These are phyloP conservation scores for Solenodon paradoxus DNA, from an alignment of 2,113 vertebrate genomes.

Conservation along the genomic window DNA sequence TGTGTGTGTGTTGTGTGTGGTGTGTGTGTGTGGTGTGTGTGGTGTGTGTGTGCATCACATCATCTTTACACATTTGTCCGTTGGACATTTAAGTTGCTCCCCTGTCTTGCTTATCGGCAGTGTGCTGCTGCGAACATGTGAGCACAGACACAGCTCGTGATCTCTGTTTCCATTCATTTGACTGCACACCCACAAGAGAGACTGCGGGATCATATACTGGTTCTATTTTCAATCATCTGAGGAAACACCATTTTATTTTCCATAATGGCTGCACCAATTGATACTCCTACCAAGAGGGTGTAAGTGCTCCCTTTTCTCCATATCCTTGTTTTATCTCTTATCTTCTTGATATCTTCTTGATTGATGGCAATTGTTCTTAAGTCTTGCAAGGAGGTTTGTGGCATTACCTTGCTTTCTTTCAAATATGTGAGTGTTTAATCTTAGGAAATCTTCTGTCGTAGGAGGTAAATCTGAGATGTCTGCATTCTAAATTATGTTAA, in stretches of 20 bases:
- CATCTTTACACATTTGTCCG: background rate
- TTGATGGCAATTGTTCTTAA: background rate
- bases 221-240: background rate
- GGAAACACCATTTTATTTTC: background rate
- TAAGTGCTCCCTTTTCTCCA: background rate
- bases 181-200: background rate
- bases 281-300: too few relatives aligned
- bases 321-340: background rate
- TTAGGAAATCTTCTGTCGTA: background rate
- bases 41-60: too few relatives aligned
- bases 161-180: background rate
- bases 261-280: background rate
- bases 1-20: too few relatives aligned
- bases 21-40: too few relatives aligned
- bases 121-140: too few relatives aligned
- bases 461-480: background rate
- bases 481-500: slow-evolving; percentile 20
- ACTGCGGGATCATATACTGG: background rate
- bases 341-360: background rate
- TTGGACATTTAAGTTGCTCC: background rate
- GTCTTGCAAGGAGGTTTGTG: background rate
- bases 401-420: background rate
- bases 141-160: background rate
- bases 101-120: too few relatives aligned
- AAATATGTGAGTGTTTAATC: background rate